Conservation (phyloP, 2,113 vertebrate genomes). For the Hyperopisus bebe region DNA sequence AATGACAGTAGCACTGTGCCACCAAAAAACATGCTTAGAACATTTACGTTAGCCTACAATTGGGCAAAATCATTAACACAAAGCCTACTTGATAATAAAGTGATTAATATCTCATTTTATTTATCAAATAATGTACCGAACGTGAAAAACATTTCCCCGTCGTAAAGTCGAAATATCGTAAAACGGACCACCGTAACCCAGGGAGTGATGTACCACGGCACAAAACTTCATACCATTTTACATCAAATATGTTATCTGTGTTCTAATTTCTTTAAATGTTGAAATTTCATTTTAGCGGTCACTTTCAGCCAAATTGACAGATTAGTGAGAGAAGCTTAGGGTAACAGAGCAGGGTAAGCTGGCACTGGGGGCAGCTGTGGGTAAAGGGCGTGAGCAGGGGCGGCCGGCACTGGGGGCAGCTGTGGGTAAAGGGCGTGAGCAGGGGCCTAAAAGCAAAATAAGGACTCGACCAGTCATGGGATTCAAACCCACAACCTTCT, state of each 20-base stretch:
- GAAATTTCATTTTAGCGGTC: neutral
- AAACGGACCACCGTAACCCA: neutral
- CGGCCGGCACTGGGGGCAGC: neutral
- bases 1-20: neutral
- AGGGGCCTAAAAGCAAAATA: neutral
- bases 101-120: neutral
- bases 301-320: neutral
- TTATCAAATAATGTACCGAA: neutral
- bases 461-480: neutral
- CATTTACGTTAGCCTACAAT: neutral
- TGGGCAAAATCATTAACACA: neutral
- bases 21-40: neutral
- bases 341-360: neutral
- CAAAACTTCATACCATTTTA: neutral
- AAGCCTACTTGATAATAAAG: neutral
- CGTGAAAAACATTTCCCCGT: neutral
- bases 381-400: neutral
- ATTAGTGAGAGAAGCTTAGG: neutral
- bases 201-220: too few species aligned
- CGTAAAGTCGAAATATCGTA: neutral
- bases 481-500: neutral
- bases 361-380: neutral
- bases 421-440: neutral
- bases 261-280: neutral
- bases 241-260: neutral